Percentiles rank a stretch among this genome's conserved stretches.
These are phyloP conservation scores for Mionectes olivaceus DNA, from an alignment of 2,797 vertebrate genomes.

Conservation along the genomic window DNA sequence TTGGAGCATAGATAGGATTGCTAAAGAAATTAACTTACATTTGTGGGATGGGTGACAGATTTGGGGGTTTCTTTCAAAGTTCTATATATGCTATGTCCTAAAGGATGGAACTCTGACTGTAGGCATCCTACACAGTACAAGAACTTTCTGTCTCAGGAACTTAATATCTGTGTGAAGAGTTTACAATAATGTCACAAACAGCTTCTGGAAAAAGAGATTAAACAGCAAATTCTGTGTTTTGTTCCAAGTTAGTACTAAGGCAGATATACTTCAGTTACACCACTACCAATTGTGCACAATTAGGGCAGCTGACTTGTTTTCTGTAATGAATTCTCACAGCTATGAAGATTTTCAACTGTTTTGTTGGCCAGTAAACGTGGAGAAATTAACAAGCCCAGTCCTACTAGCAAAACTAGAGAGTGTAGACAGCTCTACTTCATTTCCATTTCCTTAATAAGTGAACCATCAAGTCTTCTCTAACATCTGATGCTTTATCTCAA, in stretches of 20 bases:
- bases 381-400: not conserved
- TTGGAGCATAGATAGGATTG: not conserved
- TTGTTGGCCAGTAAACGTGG: not conserved
- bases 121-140: not conserved
- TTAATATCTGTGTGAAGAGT: not conserved
- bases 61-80: not conserved
- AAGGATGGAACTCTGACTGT: not conserved
- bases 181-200: not conserved
- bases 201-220: not conserved
- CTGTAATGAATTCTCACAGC: not conserved
- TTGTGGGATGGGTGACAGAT: not conserved
- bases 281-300: not conserved
- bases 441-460: not conserved
- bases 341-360: not conserved
- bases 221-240: not conserved
- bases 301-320: not conserved
- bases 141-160: not conserved
- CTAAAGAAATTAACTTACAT: not conserved
- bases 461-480: not conserved
- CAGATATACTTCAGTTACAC: not conserved
- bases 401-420: not conserved
- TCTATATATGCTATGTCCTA: not conserved
- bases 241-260: not conserved
- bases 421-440: not conserved
- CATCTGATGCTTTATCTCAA: not conserved